Evolutionary conservation across 2,797 vertebrate genomes (phyloP), one percentile per base, ranked within the genome.

Genomic region (Dipus sagitta): DNA sequence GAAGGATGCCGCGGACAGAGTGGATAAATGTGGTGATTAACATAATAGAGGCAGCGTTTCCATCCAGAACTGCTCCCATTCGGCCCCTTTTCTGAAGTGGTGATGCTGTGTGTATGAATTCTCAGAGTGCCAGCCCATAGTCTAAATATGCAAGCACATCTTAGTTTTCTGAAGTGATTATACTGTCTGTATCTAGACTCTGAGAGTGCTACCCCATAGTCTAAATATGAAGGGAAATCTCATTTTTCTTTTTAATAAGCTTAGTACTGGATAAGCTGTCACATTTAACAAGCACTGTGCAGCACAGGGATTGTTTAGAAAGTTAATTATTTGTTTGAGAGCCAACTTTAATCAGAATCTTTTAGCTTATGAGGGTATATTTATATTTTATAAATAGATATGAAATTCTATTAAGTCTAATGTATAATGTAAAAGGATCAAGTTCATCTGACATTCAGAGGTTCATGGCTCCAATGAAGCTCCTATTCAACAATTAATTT

Each of bases 251-350:
- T 85, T 71, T 83, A 82, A 74, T 79, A 93, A 84, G 60, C 30
- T 89, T 68, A 77, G 10, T 89, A 65, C 10, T 23, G 21, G 86
- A 28, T 75, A 54, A 89, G 24, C 11, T 62, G 78, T 42, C 17
- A n/a, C 24, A 24, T 82, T 81, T 93, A 93, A 78, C 23, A 68
- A 93, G 67, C 30, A 9, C 68, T 81, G 3, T 79, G 62, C 13
- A 60, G 71, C 42, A 67, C 6, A 93, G 65, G 81, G 47, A 65
- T 93, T 96, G 93, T 82, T 94, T 78, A 34, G 65, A 92, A 93
- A 92, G 34, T 60, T 92, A 94, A 74, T 86, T 64, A 64, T 89
- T 93, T 91, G 42, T 76, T 86, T 91, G 91, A 92, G n/a, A 93
- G 79, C 88, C 34, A 38, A 71, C 34, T 93, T 89, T 79, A 85